Base-by-base conservation (phyloP, 2,113 vertebrate genomes). In the Cacatua alba region DNA sequence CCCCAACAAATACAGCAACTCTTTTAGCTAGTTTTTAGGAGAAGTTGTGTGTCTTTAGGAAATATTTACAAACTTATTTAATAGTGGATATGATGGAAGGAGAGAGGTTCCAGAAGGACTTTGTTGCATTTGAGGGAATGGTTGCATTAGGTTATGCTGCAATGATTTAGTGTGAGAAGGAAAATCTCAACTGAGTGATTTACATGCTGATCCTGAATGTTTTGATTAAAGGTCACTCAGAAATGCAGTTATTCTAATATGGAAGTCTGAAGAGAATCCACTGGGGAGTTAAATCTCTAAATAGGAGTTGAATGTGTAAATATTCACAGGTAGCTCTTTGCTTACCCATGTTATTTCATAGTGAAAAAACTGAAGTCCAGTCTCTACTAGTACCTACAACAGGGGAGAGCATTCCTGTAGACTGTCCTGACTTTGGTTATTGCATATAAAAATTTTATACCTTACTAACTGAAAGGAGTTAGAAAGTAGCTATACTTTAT, bases 191-290 rank as follows among this genome's bases (percentile, higher is more conserved):
- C 29, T 77, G 52, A 62, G 62, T 84, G 86, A 92, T 94, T 95
- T 93, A 76, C 68, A 74, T 18, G 4, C 48, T 88, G 83, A 71
- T 96, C 62, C 43, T 4, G 3, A 88, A 64, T 57, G 60, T 81
- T 94, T 76, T 92, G 49, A 90, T 86, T 88, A 76, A 81, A 92
- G 85, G 82, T 93, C 82, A 64, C 62, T 90, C 52, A 48, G 67
- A 95, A 95, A 86, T 90, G 57, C 15, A 28, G 68, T 93, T 91
- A n/a, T 91, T 44, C 18, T 88, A 92, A 62, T 49, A 94, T 90
- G 52, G 41, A 88, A 88, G 39, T 79, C 28, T 62, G 33, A 24
- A 83, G 89, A 78, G 74, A 89, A 49, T 60, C 57, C 39, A 48
- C 48, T 10, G 35, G 70, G 31, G 52, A 91, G 23, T 72, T 86